Evolutionary conservation across 2,113 vertebrate species (phyloP).

Genomic region (Festucalex cinctus): DNA sequence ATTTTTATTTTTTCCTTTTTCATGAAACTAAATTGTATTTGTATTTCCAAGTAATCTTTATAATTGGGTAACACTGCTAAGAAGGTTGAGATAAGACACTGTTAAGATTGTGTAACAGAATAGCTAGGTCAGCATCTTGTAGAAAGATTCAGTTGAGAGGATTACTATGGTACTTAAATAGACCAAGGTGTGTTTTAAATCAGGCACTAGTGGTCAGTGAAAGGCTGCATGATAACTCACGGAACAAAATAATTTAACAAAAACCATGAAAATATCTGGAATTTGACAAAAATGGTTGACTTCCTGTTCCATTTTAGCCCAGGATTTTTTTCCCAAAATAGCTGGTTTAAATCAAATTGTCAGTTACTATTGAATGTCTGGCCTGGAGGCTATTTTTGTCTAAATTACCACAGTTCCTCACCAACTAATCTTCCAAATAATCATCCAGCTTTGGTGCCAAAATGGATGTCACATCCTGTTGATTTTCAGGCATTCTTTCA

Average conservation of each 20-base stretch:
- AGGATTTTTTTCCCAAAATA: no score
- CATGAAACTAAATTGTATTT: conserved; percentile 15
- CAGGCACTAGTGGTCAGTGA: conserved; percentile 11
- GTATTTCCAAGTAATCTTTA: neutral
- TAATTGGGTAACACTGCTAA: neutral
- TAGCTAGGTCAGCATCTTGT: conserved; percentile 46
- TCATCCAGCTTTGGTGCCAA: no score
- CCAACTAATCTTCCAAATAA: no score
- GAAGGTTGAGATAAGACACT: conserved; percentile 11
- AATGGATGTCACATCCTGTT: no score
- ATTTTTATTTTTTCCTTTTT: conserved; percentile 11
- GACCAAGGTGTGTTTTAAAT: conserved; percentile 23
- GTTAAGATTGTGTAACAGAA: conserved; percentile 34
- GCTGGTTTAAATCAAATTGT: no score
- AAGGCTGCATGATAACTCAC: neutral
- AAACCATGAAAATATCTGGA: no score
- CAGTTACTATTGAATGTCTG: no score
- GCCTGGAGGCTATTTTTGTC: no score
- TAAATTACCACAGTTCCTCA: no score
- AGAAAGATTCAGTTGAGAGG: conserved; percentile 38
- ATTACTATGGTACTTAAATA: conserved; percentile 26
- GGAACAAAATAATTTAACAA: neutral
- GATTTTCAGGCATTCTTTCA: no score
- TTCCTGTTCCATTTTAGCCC: no score
- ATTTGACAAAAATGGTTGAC: no score